Evolutionary conservation across 2,888 invertebrate genomes (phyloP), one percentile per base, ranked within the genome.

Genomic region (Leucoptera coffeella): DNA sequence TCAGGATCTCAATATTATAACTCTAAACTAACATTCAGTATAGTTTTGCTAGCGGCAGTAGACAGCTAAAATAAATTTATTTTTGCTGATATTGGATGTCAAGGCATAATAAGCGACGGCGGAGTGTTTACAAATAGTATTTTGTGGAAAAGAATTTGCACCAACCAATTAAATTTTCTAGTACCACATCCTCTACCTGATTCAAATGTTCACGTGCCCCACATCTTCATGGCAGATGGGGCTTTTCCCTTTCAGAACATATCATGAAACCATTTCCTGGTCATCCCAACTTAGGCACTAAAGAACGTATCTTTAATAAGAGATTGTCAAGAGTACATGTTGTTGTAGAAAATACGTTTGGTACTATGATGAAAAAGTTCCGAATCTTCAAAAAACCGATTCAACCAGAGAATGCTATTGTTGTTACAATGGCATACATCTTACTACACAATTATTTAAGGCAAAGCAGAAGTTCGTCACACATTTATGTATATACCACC

Each of bases 21-120:
- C n/a, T n/a, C n/a, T 31, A 44, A 49, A 38, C 34, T 37, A 22
- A 35, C 24, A 15, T 38, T 32, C 28, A 45, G 44, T 33, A 36
- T 49, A 14, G 42, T 43, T 13, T 31, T 45, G 11, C 30, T 46
- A 23, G 45, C 41, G 14, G 21, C 38, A 14, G 42, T 44, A 30
- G 41, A 46, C 30, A 37, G 37, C 4, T 35, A 41, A 9, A 45
- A 43, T 30, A 30, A 29, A 15, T 47, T 47, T 33, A 37, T 38
- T 11, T 37, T 36, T 30, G 35, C 38, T 22, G 37, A 43, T 23
- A 31, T 45, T 11, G 43, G 41, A 5, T 25, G 33, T 27, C 39
- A 40, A 31, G 41, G 43, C 10, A 29, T 37, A 29, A 38, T 41
- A 6, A 38, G 36, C 28, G 43, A 35, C 22, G 33, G 34, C 11